Conservation (phyloP, 2,888 invertebrate genomes). For the Heliconius cydno region DNA sequence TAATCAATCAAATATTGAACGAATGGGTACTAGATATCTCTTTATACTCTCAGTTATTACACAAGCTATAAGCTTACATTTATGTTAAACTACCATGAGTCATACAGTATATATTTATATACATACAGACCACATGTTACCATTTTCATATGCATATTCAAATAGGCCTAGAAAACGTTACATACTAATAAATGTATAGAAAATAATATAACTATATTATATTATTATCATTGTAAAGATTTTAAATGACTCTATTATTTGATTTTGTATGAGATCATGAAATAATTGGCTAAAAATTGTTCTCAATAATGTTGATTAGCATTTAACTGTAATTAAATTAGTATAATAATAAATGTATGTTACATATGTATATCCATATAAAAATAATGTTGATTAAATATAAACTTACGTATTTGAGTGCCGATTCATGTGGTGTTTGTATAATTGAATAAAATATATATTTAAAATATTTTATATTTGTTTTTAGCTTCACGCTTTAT, state of each 20-base stretch:
- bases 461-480: too few species aligned
- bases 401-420: too few species aligned
- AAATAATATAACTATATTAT: neutral
- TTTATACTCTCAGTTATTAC: neutral
- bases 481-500: too few species aligned
- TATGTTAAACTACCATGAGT: slow-evolving; percentile 29
- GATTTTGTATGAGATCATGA: neutral
- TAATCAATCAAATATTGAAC: neutral
- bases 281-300: neutral
- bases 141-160: slow-evolving; percentile 27
- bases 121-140: slow-evolving; percentile 4
- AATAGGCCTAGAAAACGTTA: slow-evolving; percentile 13
- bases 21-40: neutral
- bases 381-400: too few species aligned
- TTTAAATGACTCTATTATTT: neutral
- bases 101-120: slow-evolving; percentile 3
- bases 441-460: too few species aligned
- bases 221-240: neutral
- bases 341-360: neutral
- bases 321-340: neutral
- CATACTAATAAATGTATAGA: neutral
- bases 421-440: too few species aligned
- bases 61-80: slow-evolving; percentile 15
- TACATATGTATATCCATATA: neutral
- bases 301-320: neutral